Evolutionary conservation across 1,140 invertebrate species (phyloP), one percentile per base, ranked within the genome.

Genomic region (Eumaeus atala): DNA sequence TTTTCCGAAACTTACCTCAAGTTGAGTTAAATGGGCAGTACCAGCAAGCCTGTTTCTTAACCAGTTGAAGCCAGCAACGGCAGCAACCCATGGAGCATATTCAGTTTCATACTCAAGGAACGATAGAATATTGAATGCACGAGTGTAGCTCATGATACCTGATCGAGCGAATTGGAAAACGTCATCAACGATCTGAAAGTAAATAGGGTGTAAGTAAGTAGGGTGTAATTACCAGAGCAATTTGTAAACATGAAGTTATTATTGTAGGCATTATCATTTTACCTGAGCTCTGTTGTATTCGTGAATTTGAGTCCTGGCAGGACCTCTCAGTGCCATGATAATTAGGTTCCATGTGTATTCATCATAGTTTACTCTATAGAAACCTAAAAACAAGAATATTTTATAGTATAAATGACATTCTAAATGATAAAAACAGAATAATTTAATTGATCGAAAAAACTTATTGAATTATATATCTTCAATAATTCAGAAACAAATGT

Each of bases 351-450:
- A 96, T 1, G 90, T 91, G 12, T 71, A 77, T 0, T 84, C 72
- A 56, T 95, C 92, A 74, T 97, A 97, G 72, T 93, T 93, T 0
- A 96, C 94, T 48, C 95, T 89, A 77, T 95, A 96, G 70, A 91
- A 95, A 34, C 94, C 94, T 89, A 70, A 67, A 77, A 79, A 36
- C 28, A 66, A 54, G 37, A 21, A 42, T 34, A 33, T 21, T 33
- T 44, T 60, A n/a, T 35, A 33, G 28, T 47, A 50, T 37, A 11
- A 12, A 12, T 6, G 2, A 28, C 2, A 28, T 28, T 3, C 21
- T 2, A 28, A 3, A 28, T 28, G 21, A 6, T 3, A 28, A 28
- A 28, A 28, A 6, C 21, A 28, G 2, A 28, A 3, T 28, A 28
- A 3, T 28, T 28, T 28, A 28, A 28, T 28, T 28, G 21, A 3